A percentile compares a stretch with the other conserved stretches of the same genome.
phyloP scores from a whole-genome alignment of 53 echinoderm and acorn worm species.

The Apostichopus leukothele region DNA sequence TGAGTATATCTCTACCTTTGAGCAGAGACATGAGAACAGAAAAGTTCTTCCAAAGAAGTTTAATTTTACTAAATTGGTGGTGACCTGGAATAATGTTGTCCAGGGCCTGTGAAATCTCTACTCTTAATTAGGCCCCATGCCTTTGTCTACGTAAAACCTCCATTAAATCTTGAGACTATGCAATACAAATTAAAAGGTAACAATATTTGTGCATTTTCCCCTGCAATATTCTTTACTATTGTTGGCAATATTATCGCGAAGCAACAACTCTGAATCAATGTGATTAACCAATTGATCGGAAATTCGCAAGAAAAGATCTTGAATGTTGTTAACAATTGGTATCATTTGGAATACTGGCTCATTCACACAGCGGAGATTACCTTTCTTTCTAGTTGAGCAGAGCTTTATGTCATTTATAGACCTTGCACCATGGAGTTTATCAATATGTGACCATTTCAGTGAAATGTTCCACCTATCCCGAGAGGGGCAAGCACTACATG shows the following conservation, averaged over 20 bases:
- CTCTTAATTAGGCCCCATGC: not conserved
- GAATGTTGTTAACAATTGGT: slow-evolving; percentile 11
- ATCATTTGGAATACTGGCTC: not conserved
- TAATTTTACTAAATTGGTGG: not conserved
- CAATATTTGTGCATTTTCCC: not conserved
- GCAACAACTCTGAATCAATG: not conserved
- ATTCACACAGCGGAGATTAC: not conserved
- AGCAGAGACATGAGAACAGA: too few relatives aligned
- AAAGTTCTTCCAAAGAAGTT: too few relatives aligned
- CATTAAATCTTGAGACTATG: slow-evolving; percentile 23
- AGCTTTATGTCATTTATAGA: not conserved
- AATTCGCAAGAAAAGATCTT: not conserved
- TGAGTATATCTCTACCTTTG: too few relatives aligned
- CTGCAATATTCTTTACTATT: slow-evolving; percentile 2
- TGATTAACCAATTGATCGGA: slow-evolving; percentile 37
- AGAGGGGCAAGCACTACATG: slow-evolving; percentile 53
- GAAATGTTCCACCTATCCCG: slow-evolving; percentile 31
- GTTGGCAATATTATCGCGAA: slow-evolving; percentile 15
- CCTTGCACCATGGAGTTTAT: not conserved
- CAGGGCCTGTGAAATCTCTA: slow-evolving; percentile 5
- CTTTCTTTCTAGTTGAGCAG: not conserved
- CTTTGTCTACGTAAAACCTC: slow-evolving; percentile 17
- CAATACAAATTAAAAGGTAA: not conserved
- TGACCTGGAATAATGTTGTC: too few relatives aligned
- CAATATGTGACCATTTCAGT: not conserved